Percentiles rank a stretch among this genome's conserved stretches.
phyloP scores from a whole-genome alignment of 2,113 vertebrate genomes.

The Ceuthmochares aereus region DNA sequence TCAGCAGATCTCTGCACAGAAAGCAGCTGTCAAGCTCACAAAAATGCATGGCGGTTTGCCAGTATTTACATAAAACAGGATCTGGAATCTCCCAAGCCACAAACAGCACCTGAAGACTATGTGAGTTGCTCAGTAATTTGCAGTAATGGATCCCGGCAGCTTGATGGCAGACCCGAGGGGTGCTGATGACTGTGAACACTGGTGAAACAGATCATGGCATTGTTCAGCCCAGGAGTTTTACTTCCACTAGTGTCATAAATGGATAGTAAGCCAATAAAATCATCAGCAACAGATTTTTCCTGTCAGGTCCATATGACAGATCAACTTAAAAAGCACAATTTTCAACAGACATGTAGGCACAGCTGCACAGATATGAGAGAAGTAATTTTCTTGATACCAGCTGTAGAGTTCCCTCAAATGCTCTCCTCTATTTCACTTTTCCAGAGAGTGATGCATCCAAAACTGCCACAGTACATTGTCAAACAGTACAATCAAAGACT shows the following conservation, averaged over 20 bases:
- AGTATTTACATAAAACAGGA: background rate
- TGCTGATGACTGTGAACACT: rapidly evolving
- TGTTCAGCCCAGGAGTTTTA: background rate
- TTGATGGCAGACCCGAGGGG: background rate
- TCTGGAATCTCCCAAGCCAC: background rate
- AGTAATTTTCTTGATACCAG: background rate
- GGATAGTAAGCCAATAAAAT: background rate
- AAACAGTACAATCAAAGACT: background rate
- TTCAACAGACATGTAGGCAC: background rate
- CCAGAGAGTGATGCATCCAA: background rate
- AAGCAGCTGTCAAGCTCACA: background rate
- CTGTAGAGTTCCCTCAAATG: background rate
- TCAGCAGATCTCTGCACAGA: background rate
- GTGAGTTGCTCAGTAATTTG: background rate
- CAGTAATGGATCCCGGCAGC: background rate
- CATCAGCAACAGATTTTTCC: background rate
- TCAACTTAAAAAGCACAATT: background rate
- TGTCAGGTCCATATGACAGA: background rate
- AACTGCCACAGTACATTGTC: background rate
- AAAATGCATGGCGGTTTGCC: rapidly evolving
- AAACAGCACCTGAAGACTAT: background rate
- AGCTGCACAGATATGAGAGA: background rate
- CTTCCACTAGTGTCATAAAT: background rate
- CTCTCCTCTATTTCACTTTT: background rate
- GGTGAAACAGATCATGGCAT: background rate